Evolutionary conservation across 2,113 vertebrate species (phyloP).

Genomic region (Aplodontia rufa): DNA sequence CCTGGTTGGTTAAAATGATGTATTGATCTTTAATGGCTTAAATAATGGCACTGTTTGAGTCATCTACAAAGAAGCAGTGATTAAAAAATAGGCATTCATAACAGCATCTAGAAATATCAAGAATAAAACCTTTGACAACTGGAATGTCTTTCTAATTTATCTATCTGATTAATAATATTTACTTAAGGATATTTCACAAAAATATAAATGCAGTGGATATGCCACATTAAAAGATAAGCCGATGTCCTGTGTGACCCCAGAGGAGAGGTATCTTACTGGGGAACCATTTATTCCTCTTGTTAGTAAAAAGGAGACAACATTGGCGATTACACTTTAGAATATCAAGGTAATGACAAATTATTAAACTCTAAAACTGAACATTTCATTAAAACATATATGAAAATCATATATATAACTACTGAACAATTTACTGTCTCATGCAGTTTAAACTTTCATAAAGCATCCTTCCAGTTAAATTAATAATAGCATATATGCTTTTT

Average conservation of each 20-base stretch:
- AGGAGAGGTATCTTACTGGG: background rate
- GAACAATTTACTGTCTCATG: background rate
- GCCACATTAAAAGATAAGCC: constrained; percentile 20
- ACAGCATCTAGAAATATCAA: constrained; percentile 1
- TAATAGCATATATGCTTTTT: background rate
- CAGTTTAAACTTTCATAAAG: background rate
- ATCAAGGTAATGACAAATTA: background rate
- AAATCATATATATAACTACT: background rate
- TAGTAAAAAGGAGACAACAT: background rate
- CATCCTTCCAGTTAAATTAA: constrained; percentile 14
- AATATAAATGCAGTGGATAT: background rate
- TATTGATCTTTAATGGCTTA: background rate
- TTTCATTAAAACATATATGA: background rate
- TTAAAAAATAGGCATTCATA: background rate
- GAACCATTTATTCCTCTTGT: constrained; percentile 13
- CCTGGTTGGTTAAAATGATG: background rate
- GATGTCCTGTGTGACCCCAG: background rate
- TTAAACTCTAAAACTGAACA: background rate
- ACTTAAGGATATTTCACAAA: constrained; percentile 31
- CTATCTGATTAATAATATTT: background rate
- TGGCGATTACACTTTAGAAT: constrained; percentile 6
- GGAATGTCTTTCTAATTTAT: background rate
- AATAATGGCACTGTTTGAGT: background rate
- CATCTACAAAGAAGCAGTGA: background rate
- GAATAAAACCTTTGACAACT: constrained; percentile 22